A percentile compares a stretch with the other conserved stretches of the same genome.
These are phyloP conservation scores for Drosophila ananassae DNA, from an alignment of 1,140 invertebrate genomes.

Conservation along the genomic window DNA sequence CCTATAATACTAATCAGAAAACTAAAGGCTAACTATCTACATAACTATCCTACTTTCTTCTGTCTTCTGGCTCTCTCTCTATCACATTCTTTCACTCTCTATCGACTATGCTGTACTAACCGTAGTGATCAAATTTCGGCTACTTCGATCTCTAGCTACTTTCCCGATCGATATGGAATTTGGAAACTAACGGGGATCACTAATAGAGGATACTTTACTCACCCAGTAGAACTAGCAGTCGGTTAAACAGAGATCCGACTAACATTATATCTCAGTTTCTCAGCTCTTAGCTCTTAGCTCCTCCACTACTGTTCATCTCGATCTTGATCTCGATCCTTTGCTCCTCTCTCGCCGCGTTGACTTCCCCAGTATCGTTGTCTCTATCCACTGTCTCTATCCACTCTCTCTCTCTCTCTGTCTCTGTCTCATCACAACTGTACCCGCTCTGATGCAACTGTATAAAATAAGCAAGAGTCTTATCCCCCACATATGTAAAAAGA, in stretches of 20 bases:
- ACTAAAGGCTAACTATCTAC: slow-evolving; percentile 3
- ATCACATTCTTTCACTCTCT: not conserved
- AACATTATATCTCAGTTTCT: slow-evolving; percentile 18
- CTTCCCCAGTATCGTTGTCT: slow-evolving; percentile 58
- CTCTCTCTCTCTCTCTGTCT: slow-evolving; percentile 44
- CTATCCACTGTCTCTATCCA: slow-evolving; percentile 41
- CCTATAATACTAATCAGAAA: slow-evolving; percentile 2
- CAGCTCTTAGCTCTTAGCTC: slow-evolving; percentile 25
- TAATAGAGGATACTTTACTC: slow-evolving; percentile 3
- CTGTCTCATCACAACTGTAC: slow-evolving; percentile 45
- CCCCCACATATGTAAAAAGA: slow-evolving; percentile 52
- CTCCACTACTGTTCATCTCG: slow-evolving; percentile 35
- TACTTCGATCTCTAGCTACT: slow-evolving; percentile 1
- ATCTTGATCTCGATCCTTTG: slow-evolving; percentile 17
- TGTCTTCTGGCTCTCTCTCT: not conserved
- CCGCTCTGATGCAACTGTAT: slow-evolving; percentile 70
- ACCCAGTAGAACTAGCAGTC: slow-evolving; percentile 15
- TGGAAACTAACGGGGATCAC: slow-evolving; percentile 10
- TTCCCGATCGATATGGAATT: slow-evolving; percentile 28
- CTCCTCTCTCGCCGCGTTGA: slow-evolving; percentile 43
- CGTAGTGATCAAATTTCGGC: slow-evolving; percentile 24
- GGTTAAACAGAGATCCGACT: slow-evolving; percentile 14
- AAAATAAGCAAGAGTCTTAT: slow-evolving; percentile 42
- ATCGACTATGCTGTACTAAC: slow-evolving; percentile 33
- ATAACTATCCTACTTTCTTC: slow-evolving; percentile 17